These are phyloP conservation scores for Imbricaverruca yamaguchii DNA, from an alignment of 2,888 invertebrate genomes.

Conservation along the genomic window DNA sequence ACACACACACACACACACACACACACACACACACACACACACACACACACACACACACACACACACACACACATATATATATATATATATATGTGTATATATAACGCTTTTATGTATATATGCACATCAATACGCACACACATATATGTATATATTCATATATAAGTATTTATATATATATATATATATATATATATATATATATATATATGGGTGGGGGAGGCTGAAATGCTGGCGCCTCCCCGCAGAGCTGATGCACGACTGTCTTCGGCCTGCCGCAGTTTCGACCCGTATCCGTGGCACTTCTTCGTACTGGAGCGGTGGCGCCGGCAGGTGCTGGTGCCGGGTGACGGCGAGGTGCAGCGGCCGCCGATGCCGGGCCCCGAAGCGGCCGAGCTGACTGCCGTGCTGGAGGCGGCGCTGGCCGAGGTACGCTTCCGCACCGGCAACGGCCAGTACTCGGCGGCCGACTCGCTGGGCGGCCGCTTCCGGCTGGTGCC, in stretches of 20 bases:
- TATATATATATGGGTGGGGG: not conserved
- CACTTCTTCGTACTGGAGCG: not conserved
- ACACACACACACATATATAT: no score
- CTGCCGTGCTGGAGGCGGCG: not conserved
- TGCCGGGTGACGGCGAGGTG: not conserved
- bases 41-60: no score
- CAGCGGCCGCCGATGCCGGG: not conserved
- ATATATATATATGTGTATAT: not conserved
- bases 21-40: no score
- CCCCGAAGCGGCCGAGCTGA: not conserved
- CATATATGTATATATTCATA: constrained; percentile 23
- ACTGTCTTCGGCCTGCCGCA: not conserved
- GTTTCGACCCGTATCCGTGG: not conserved
- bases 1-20: no score
- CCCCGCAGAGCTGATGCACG: not conserved
- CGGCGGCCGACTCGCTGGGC: not conserved
- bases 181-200: not conserved
- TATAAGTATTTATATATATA: constrained; percentile 13
- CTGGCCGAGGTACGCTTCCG: not conserved
- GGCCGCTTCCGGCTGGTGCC: constrained; percentile 11
- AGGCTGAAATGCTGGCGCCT: not conserved
- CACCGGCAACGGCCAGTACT: not conserved
- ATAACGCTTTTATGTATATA: not conserved
- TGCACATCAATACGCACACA: not conserved
- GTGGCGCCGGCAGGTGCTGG: not conserved